Percentiles rank a stretch among this genome's conserved stretches.
phyloP scores from a whole-genome alignment of 2,888 invertebrate genomes.

The Neria commutata region DNA sequence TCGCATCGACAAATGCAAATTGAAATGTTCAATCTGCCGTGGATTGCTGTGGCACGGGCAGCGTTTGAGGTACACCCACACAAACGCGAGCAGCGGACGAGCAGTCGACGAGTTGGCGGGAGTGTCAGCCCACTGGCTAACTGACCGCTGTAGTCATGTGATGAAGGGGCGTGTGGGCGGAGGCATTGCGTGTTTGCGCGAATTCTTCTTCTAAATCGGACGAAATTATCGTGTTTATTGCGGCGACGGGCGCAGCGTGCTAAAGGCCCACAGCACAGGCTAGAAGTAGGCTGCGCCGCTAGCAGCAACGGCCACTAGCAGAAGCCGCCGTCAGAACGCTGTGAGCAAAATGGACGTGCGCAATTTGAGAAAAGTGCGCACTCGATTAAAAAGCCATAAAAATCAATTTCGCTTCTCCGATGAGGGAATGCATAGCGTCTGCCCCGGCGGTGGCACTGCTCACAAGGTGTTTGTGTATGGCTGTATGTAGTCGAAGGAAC shows the following conservation, averaged over 20 bases:
- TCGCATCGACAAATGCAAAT: too few species aligned
- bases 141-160: not conserved
- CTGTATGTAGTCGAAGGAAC: too few species aligned
- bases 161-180: not conserved
- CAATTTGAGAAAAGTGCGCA: conserved; percentile 25
- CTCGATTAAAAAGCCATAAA: conserved; percentile 49
- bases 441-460: conserved; percentile 37
- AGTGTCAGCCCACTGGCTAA: not conserved
- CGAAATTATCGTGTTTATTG: not conserved
- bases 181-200: not conserved
- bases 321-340: not conserved
- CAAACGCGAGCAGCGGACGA: not conserved
- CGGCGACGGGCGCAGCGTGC: not conserved
- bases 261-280: not conserved
- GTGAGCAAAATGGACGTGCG: conserved; percentile 26
- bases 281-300: not conserved
- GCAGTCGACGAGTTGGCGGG: not conserved
- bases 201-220: not conserved
- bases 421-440: conserved; percentile 38
- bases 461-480: too few species aligned
- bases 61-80: conserved; percentile 2
- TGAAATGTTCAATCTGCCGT: too few species aligned
- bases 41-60: too few species aligned
- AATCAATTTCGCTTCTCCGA: conserved; percentile 23
- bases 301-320: not conserved